phyloP scores from a whole-genome alignment of 2,888 invertebrate genomes.

The Leucozona laternaria region DNA sequence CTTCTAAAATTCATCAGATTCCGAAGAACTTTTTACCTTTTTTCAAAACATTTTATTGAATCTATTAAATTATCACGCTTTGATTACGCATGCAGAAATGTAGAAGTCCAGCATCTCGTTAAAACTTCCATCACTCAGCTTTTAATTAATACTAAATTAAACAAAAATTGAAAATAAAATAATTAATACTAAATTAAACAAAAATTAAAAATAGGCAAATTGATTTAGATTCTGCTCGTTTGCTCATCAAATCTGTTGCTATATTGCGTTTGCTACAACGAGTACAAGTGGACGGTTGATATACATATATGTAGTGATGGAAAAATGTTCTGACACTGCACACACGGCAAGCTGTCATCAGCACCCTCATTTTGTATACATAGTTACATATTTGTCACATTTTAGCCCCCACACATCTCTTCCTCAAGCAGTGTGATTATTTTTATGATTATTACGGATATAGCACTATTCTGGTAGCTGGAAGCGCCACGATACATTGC shows the following conservation, averaged over 20 bases:
- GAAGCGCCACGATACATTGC: conserved; percentile 57
- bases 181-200: no score
- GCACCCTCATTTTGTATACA: conserved; percentile 31
- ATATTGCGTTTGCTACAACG: conserved; percentile 23
- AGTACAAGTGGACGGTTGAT: conserved; percentile 39
- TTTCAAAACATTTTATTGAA: no score
- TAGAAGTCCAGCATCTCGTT: no score
- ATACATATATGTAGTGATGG: not conserved
- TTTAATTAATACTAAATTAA: no score
- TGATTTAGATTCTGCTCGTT: not conserved
- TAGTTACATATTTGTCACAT: conserved; percentile 62
- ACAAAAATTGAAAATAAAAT: no score
- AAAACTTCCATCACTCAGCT: no score
- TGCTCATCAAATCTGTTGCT: not conserved
- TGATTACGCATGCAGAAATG: no score
- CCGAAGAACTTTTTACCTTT: no score
- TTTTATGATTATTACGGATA: conserved; percentile 46
- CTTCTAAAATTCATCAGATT: no score
- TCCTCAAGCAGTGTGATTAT: conserved; percentile 26
- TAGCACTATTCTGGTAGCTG: conserved; percentile 20
- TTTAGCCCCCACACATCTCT: not conserved
- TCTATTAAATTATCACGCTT: no score
- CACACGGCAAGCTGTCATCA: conserved; percentile 21
- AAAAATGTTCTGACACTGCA: not conserved
- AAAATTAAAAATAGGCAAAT: not conserved